Percentiles rank a stretch among this genome's conserved stretches.
These are phyloP conservation scores for Onychostoma macrolepis DNA, from an alignment of 2,113 vertebrate genomes.

Conservation along the genomic window DNA sequence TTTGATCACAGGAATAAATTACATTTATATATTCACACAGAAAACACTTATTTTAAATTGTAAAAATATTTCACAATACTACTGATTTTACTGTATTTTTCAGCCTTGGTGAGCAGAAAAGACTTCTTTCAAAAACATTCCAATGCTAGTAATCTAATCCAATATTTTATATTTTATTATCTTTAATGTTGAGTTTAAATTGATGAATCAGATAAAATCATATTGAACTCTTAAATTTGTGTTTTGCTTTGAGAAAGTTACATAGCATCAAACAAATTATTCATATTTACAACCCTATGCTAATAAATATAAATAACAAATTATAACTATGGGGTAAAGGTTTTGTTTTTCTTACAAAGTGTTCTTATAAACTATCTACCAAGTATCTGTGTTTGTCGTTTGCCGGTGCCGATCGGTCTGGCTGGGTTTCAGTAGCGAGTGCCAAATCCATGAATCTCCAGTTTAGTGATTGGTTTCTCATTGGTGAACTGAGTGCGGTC, in stretches of 20 bases:
- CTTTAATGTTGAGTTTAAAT: not conserved
- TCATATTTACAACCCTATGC: not conserved
- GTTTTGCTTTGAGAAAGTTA: not conserved
- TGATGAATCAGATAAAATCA: not conserved
- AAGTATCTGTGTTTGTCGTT: not conserved
- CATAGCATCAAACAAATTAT: not conserved
- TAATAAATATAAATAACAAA: not conserved
- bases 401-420: not conserved
- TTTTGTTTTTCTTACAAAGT: constrained; percentile 5
- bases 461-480: constrained; percentile 82
- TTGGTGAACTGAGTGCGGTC: constrained; percentile 82
- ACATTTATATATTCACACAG: not conserved
- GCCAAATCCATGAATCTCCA: constrained; percentile 82
- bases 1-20: not conserved
- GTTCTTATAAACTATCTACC: not conserved
- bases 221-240: not conserved
- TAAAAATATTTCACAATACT: not conserved
- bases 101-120: not conserved
- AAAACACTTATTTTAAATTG: not conserved
- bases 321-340: not conserved
- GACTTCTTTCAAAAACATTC: not conserved
- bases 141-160: not conserved
- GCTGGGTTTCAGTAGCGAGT: constrained; percentile 78
- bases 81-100: not conserved
- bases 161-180: not conserved